These are phyloP conservation scores for Volucella inanis DNA, from an alignment of 2,888 invertebrate species.

Conservation along the genomic window DNA sequence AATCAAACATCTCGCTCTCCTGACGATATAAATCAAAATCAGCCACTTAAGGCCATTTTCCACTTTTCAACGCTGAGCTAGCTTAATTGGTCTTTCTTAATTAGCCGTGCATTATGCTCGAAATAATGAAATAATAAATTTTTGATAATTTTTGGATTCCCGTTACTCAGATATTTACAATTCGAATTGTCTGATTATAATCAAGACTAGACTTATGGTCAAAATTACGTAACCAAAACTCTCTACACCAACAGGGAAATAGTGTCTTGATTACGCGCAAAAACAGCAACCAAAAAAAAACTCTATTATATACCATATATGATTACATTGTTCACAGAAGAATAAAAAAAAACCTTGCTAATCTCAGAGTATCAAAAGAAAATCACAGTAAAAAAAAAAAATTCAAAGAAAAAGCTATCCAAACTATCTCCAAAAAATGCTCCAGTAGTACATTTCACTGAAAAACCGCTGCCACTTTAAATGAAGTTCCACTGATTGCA, in stretches of 20 bases:
- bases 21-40: too few species aligned
- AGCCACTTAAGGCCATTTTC: too few species aligned
- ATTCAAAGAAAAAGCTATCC: not conserved
- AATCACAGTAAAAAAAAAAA: constrained; percentile 10
- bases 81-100: too few species aligned
- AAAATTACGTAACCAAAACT: constrained; percentile 30
- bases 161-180: not conserved
- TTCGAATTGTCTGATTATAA: constrained; percentile 5
- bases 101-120: too few species aligned
- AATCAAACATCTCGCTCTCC: too few species aligned
- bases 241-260: constrained; percentile 11
- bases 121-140: too few species aligned
- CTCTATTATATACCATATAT: constrained; percentile 19
- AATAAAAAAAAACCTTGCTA: not conserved
- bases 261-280: not conserved
- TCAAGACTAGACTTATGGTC: not conserved
- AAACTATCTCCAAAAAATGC: constrained; percentile 19
- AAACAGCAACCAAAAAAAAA: not conserved
- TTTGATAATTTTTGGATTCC: not conserved
- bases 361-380: not conserved
- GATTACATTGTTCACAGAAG: constrained; percentile 37
- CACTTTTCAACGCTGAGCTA: too few species aligned
- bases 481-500: constrained; percentile 29
- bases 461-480: constrained; percentile 7
- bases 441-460: not conserved